Evolutionary conservation across 2,113 vertebrate genomes (phyloP), one percentile per base, ranked within the genome.

Genomic region (Lepisosteus oculatus): DNA sequence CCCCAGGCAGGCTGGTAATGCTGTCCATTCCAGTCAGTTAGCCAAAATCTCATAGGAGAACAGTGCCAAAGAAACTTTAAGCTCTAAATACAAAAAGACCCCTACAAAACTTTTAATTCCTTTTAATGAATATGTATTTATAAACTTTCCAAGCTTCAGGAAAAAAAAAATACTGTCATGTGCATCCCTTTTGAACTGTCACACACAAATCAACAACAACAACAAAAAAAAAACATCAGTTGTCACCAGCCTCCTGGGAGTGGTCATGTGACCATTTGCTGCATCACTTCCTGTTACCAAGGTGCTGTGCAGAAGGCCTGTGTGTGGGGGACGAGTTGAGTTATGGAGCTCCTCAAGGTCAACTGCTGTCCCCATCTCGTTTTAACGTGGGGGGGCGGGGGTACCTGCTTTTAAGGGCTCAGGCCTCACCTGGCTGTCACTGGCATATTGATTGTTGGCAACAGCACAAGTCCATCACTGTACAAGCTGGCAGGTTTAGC

Each of bases 21-120:
- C 72, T 76, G 76, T 84, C 80, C 82, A 84, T 83, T 82, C 78
- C 79, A 78, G 83, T 74, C 82, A 79, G 80, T 80, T 79, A 82
- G 78, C 76, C 73, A 72, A 77, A 81, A 41, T 14, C 12, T 17
- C 65, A 54, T 70, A 61, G 65, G 61, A 83, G 72, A 72, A 80
- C 74, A 81, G 74, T 72, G 82, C 77, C 66, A n/a, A 79, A 77
- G 77, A 82, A 80, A 86, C 61, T 67, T 75, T 73, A 55, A 72
- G 78, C 86, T 87, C 89, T 84, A 87, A 86, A 92, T 90, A 89
- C 81, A 89, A 92, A 89, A 88, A 69, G 43, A 55, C 56, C 43
- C 55, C 85, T 89, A 90, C 82, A 91, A 92, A 92, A 90, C 86
- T 75, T 77, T 72, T 65, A 71, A 76, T 76, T 65, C 67, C 9